Evolutionary conservation across 2,888 invertebrate genomes (phyloP), one percentile per base, ranked within the genome.

Genomic region (Ypsolopha sequella): DNA sequence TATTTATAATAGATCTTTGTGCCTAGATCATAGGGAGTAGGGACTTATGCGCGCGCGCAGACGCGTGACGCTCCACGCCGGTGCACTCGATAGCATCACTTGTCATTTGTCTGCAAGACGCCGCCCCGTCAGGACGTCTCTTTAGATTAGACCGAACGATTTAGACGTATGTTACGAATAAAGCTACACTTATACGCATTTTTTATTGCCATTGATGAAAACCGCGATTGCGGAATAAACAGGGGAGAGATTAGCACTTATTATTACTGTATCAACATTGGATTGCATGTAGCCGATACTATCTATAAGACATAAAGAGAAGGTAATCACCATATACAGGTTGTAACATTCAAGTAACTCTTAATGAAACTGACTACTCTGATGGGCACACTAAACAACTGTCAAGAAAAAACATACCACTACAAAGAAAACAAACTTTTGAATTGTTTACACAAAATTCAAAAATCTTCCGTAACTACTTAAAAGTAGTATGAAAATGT

Each of bases 21-120:
- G 36, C 14, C 36, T 52, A 62, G 67, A 68, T 68, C 70, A 67
- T 62, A 64, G 60, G 56, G 52, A 58, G 66, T 62, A 64, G 60
- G 56, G 52, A 58, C 62, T 57, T 53, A 58, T 34, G 41, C 55
- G 59, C 56, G 62, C 55, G 64, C 64, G 67, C 60, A 65, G 66
- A 66, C 70, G 72, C 72, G 72, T 68, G 65, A 65, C 74, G 70
- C 59, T 47, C 10, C 63, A 62, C 63, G 67, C 61, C 60, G 55
- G 52, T 63, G 68, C 57, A 59, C 36, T 64, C 65, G 77, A 75
- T 76, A 65, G 44, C 60, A 76, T 76, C 75, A 59, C 58, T 46
- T 43, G 50, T 43, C 50, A 50, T 41, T 46, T 36, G 51, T 47
- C 48, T 36, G 46, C 36, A 36, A 43, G 51, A 47, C 50, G 46